These are phyloP conservation scores for Drosophila acutilabella DNA, from an alignment of 2,888 invertebrate species.

Conservation along the genomic window DNA sequence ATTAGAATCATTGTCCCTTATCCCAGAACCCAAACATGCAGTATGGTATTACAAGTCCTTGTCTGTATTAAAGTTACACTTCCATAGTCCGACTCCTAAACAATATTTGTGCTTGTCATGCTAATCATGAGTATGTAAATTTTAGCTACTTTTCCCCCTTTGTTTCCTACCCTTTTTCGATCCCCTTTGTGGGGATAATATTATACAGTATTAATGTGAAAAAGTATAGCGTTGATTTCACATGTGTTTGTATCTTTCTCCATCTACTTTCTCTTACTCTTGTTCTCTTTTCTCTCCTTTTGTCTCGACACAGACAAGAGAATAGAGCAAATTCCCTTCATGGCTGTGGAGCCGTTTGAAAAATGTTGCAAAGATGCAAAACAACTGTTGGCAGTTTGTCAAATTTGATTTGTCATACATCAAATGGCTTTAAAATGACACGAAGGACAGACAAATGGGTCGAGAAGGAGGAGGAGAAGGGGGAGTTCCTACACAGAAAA, in stretches of 20 bases:
- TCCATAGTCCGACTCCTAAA: slow-evolving; percentile 1
- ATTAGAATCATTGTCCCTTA: slow-evolving; percentile 46
- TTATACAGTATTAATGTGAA: slow-evolving; percentile 71
- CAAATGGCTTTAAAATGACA: slow-evolving; percentile 80
- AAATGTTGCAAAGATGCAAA: slow-evolving; percentile 79
- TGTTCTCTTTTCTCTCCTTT: not conserved
- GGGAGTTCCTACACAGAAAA: not conserved
- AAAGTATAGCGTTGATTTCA: slow-evolving; percentile 74
- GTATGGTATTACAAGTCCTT: slow-evolving; percentile 8
- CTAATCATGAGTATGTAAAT: slow-evolving; percentile 78
- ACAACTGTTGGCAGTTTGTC: slow-evolving; percentile 81
- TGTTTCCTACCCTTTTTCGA: slow-evolving; percentile 1
- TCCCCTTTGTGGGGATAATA: slow-evolving; percentile 30
- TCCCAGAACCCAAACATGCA: slow-evolving; percentile 9
- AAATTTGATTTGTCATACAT: slow-evolving; percentile 81
- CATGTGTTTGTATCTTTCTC: slow-evolving; percentile 43
- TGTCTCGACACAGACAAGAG: slow-evolving; percentile 10
- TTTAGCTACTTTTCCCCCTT: slow-evolving; percentile 28
- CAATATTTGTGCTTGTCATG: slow-evolving; percentile 70
- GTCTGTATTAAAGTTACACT: slow-evolving; percentile 29
- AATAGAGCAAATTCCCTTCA: slow-evolving; percentile 7
- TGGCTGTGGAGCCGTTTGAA: slow-evolving; percentile 55
- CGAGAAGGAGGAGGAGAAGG: not conserved
- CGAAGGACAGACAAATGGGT: slow-evolving; percentile 35
- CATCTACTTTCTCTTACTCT: not conserved